A percentile compares a stretch with the other conserved stretches of the same genome.
Evolutionary conservation across 2,113 vertebrate genomes (phyloP).

Genomic region (Poeciliopsis prolifica): DNA sequence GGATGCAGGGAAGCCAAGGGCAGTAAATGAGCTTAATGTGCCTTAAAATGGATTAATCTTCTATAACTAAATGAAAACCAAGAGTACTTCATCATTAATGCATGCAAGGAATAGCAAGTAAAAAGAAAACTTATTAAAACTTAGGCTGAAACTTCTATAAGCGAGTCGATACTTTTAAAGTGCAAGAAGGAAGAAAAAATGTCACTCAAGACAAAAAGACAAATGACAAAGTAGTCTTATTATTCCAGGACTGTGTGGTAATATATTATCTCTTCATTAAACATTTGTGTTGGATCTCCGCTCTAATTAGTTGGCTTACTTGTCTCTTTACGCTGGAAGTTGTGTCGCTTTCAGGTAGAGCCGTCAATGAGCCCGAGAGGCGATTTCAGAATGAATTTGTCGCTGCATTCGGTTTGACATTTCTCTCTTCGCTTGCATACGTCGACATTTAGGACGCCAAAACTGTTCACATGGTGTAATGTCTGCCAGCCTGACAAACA

Average conservation of each 20-base stretch:
- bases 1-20: conserved; percentile 35
- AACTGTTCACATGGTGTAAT: conserved; percentile 7
- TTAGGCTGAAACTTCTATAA: conserved; percentile 35
- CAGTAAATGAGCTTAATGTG: conserved; percentile 64
- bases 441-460: conserved; percentile 3
- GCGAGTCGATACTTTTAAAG: conserved; percentile 28
- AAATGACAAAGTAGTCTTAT: conserved; percentile 33
- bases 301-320: conserved; percentile 45
- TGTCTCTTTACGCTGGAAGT: conserved; percentile 14
- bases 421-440: conserved; percentile 11
- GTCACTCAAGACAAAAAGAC: conserved; percentile 24
- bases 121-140: conserved; percentile 45
- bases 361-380: neutral
- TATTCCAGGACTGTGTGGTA: conserved; percentile 15
- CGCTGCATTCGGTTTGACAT: conserved; percentile 12
- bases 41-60: conserved; percentile 64
- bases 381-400: neutral
- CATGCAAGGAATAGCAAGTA: conserved; percentile 25
- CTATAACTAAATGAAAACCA: conserved; percentile 51
- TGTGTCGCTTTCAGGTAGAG: conserved; percentile 34
- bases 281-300: conserved; percentile 51
- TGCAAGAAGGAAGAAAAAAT: neutral
- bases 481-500: conserved; percentile 37
- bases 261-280: conserved; percentile 54
- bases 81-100: conserved; percentile 45